These are phyloP conservation scores for Sylvia atricapilla DNA, from an alignment of 2,113 vertebrate genomes.

Conservation along the genomic window DNA sequence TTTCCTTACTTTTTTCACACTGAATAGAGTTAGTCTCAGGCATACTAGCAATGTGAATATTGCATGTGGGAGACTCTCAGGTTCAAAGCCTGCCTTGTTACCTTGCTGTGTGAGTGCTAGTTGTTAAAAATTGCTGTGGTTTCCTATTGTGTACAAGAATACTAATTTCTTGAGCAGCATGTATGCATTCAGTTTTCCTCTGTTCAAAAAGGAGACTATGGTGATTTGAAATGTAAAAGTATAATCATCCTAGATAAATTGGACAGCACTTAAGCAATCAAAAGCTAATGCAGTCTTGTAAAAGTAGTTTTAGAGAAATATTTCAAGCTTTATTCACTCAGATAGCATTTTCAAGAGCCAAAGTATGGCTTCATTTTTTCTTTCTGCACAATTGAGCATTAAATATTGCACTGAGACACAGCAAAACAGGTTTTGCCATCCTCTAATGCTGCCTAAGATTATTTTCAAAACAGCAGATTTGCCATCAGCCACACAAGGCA, in stretches of 20 bases:
- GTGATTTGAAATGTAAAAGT: conserved; percentile 34
- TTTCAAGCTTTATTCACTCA: conserved; percentile 40
- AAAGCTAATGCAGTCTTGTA: conserved; percentile 43
- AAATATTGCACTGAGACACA: conserved; percentile 23
- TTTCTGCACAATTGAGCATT: conserved; percentile 40
- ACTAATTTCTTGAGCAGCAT: conserved; percentile 30
- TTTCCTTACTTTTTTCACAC: conserved; percentile 9
- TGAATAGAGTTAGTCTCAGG: conserved; percentile 20
- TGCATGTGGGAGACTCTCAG: conserved; percentile 20
- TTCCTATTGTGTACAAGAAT: conserved; percentile 38
- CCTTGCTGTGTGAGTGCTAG: conserved; percentile 25
- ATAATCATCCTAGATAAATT: conserved; percentile 49
- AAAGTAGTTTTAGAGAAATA: conserved; percentile 39
- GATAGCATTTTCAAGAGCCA: conserved; percentile 26
- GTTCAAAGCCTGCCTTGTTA: conserved; percentile 41
- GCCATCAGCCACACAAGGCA: not conserved
- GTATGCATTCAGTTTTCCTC: not conserved
- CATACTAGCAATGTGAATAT: conserved; percentile 7
- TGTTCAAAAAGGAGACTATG: conserved; percentile 7
- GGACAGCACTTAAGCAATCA: conserved; percentile 44
- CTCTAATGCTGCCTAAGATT: not conserved
- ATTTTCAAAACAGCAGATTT: conserved; percentile 17
- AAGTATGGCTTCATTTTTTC: not conserved
- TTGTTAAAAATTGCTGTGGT: conserved; percentile 31
- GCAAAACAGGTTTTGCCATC: not conserved